Percentiles rank a stretch among this genome's conserved stretches.
phyloP scores from a whole-genome alignment of 2,113 vertebrate species.

The Pterocles burchelli region DNA sequence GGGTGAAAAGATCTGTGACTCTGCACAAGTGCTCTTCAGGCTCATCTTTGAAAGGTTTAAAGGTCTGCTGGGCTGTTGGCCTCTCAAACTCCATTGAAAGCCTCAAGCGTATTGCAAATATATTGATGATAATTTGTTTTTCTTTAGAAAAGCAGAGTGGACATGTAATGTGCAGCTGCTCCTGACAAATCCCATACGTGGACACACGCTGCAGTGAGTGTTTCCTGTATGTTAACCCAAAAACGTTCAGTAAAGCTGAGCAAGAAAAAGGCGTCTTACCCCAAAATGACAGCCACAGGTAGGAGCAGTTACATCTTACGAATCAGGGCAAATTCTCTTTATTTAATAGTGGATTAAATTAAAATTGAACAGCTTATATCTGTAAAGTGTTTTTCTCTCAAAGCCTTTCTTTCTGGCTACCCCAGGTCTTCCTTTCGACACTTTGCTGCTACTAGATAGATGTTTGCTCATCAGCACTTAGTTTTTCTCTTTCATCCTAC shows the following conservation, averaged over 20 bases:
- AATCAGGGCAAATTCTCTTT: neutral
- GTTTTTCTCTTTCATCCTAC: neutral
- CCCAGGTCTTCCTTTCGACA: neutral
- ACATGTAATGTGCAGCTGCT: neutral
- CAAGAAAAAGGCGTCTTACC: neutral
- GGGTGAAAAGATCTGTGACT: neutral
- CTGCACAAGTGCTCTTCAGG: neutral
- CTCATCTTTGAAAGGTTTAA: neutral
- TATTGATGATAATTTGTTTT: neutral
- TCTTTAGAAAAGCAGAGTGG: neutral
- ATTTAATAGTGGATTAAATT: neutral
- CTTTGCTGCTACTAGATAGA: neutral
- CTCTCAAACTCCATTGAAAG: neutral
- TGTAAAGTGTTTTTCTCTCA: neutral
- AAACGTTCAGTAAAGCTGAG: neutral
- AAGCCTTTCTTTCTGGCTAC: neutral
- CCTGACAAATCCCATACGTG: neutral
- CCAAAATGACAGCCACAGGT: neutral
- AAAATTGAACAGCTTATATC: neutral
- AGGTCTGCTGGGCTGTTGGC: neutral
- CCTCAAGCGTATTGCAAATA: neutral
- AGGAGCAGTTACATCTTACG: neutral
- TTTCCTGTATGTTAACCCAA: neutral
- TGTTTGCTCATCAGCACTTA: neutral
- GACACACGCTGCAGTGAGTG: neutral